Percentiles rank a stretch among this genome's conserved stretches.
These are phyloP conservation scores for Lerema accius DNA, from an alignment of 1,140 invertebrate species.

Conservation along the genomic window DNA sequence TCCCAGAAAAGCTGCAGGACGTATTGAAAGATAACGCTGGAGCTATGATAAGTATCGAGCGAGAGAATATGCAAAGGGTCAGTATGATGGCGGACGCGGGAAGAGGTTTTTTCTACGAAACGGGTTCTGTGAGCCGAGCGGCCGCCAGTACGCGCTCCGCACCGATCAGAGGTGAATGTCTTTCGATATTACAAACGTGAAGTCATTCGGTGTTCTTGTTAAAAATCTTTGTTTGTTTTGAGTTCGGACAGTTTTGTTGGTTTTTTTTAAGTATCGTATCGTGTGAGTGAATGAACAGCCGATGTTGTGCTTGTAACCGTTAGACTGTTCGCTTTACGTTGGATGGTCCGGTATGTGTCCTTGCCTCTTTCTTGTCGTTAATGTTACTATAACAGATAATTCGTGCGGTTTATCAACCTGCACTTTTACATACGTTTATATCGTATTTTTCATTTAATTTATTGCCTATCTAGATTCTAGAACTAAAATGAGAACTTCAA, in stretches of 20 bases:
- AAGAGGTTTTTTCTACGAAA: slow-evolving; percentile 77
- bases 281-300: slow-evolving; percentile 55
- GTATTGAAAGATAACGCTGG: slow-evolving; percentile 50
- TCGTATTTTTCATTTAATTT: no score
- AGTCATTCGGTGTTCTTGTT: slow-evolving; percentile 40
- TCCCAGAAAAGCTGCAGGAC: slow-evolving; percentile 71
- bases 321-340: slow-evolving; percentile 55
- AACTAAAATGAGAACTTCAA: no score
- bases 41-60: slow-evolving; percentile 65
- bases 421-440: no score
- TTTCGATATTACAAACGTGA: slow-evolving; percentile 44
- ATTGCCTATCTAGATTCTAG: no score
- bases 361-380: slow-evolving; percentile 43
- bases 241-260: slow-evolving; percentile 23
- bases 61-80: slow-evolving; percentile 74
- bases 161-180: slow-evolving; percentile 74
- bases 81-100: slow-evolving; percentile 60
- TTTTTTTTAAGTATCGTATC: slow-evolving; percentile 33
- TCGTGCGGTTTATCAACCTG: background rate
- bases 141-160: slow-evolving; percentile 70
- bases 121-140: slow-evolving; percentile 63
- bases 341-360: slow-evolving; percentile 58
- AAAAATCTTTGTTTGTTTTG: slow-evolving; percentile 40
- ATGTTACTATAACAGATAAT: slow-evolving; percentile 8
- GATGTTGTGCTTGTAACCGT: slow-evolving; percentile 62